Evolutionary conservation across 2,113 vertebrate species (phyloP).

Genomic region (Rostratula benghalensis): DNA sequence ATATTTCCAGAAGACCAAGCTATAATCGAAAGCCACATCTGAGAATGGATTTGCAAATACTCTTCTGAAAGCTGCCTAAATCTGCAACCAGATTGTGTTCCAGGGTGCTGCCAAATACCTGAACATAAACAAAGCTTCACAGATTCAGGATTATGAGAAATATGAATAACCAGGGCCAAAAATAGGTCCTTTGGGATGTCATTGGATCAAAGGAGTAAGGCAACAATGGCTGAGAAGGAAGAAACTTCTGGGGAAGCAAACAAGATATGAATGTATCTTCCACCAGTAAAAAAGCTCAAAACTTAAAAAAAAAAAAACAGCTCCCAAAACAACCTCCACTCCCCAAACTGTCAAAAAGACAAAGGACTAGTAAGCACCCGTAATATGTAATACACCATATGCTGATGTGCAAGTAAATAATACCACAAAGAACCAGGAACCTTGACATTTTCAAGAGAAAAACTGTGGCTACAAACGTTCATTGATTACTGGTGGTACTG

Average conservation of each 20-base stretch:
- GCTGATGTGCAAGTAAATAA: not conserved
- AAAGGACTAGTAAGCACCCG: not conserved
- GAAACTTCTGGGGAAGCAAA: not conserved
- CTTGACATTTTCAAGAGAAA: not conserved
- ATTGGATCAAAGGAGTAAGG: not conserved
- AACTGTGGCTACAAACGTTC: not conserved
- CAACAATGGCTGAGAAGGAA: not conserved
- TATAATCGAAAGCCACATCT: not conserved
- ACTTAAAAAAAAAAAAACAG: not conserved
- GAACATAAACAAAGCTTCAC: not conserved
- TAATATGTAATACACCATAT: not conserved
- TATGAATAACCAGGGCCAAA: not conserved
- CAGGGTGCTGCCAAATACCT: not conserved
- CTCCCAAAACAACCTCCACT: accelerated
- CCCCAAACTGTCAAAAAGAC: not conserved
- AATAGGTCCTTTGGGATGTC: not conserved
- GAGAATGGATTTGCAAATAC: not conserved
- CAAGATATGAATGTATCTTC: not conserved
- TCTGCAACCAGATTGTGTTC: not conserved
- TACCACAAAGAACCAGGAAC: not conserved
- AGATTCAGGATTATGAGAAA: not conserved
- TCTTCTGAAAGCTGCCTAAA: not conserved
- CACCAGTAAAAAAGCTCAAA: not conserved
- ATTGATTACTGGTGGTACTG: not conserved
- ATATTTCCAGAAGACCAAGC: not conserved